These are phyloP conservation scores for Flexamia atlantica DNA, from an alignment of 2,888 invertebrate species.

Conservation along the genomic window DNA sequence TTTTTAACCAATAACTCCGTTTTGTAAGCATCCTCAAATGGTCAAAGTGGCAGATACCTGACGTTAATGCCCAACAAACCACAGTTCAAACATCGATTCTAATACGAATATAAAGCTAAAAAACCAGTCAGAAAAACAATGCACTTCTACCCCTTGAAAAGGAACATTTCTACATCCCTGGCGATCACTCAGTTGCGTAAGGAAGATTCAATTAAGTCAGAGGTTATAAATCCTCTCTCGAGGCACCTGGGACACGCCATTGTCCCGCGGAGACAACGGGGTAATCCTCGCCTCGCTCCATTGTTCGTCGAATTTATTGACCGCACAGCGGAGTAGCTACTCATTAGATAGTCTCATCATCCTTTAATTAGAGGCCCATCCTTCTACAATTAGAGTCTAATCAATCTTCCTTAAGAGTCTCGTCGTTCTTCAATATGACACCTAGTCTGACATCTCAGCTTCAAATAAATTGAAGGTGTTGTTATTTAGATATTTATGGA, in stretches of 20 bases:
- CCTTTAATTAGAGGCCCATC: not conserved
- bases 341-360: not conserved
- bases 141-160: not conserved
- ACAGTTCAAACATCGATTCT: not conserved
- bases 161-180: not conserved
- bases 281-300: slow-evolving; percentile 1
- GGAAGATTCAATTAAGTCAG: slow-evolving; percentile 1
- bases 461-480: no score
- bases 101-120: not conserved
- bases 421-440: not conserved
- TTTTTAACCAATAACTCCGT: no score
- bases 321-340: not conserved
- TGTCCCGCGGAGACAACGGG: not conserved
- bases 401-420: no score
- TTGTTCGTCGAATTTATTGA: slow-evolving; percentile 12
- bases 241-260: not conserved
- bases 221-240: not conserved
- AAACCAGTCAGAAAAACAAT: not conserved
- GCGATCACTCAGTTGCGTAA: not conserved
- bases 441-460: no score
- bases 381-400: no score
- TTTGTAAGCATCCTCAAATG: no score
- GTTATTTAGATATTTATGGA: no score
- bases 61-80: no score
- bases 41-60: no score